Evolutionary conservation across 2,888 invertebrate species (phyloP).

Genomic region (Dasysyrphus tricinctus): DNA sequence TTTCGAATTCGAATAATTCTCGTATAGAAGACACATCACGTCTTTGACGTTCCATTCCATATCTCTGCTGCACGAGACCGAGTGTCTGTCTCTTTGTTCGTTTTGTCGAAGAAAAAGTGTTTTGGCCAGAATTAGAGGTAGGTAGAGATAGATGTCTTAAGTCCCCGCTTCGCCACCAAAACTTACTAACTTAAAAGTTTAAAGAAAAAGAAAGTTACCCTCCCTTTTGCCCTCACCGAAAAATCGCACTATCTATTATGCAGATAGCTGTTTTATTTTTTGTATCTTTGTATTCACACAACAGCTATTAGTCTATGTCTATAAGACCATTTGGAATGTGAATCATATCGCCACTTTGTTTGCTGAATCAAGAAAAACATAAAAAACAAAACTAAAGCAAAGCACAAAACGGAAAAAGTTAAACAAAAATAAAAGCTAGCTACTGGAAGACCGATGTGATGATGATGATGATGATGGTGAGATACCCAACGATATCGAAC

Average conservation of each 20-base stretch:
- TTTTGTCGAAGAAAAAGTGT: conserved; percentile 38
- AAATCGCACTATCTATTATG: conserved; percentile 39
- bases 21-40: conserved; percentile 23
- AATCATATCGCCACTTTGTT: conserved; percentile 44
- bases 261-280: not conserved
- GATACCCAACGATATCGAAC: not conserved
- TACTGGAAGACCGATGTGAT: not conserved
- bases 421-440: conserved; percentile 12
- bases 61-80: conserved; percentile 18
- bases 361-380: conserved; percentile 25
- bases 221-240: not conserved
- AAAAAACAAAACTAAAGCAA: conserved; percentile 23
- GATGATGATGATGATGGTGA: too few relatives aligned
- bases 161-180: not conserved
- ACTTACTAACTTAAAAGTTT: not conserved
- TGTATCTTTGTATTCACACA: conserved; percentile 49
- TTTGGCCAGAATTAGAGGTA: conserved; percentile 42
- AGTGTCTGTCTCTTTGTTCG: conserved; percentile 18
- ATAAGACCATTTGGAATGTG: conserved; percentile 65
- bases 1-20: conserved; percentile 25
- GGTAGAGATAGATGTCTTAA: not conserved
- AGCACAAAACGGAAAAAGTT: not conserved
- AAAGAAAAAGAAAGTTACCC: conserved; percentile 69
- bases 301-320: not conserved
- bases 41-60: not conserved